Conservation (phyloP, 92 coral and sea anemone species). For the Bergia sp. region DNA sequence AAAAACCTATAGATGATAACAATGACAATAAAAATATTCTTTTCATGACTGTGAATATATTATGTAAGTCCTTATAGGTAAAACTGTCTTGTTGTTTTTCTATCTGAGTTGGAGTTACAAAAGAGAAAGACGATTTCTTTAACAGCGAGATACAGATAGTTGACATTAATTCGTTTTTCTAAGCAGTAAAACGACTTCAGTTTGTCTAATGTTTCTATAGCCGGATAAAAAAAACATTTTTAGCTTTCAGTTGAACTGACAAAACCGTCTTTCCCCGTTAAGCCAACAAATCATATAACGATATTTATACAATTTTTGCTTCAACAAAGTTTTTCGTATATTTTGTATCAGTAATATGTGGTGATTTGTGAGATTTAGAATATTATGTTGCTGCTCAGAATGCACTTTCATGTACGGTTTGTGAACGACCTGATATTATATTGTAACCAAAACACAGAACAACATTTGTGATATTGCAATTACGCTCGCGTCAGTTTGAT, state of each 20-base stretch:
- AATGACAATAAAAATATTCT: not conserved
- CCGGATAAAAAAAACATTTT: not conserved
- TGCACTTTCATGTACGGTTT: not conserved
- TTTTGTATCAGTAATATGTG: not conserved
- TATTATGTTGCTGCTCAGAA: not conserved
- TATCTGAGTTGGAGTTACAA: not conserved
- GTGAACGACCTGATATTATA: not conserved
- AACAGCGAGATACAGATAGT: not conserved
- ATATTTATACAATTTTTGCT: not conserved
- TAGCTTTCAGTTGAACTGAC: not conserved
- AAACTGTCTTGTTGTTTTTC: not conserved
- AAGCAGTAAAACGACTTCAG: not conserved
- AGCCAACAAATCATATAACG: not conserved
- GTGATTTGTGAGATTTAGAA: not conserved
- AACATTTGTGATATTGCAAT: not conserved
- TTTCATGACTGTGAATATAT: not conserved
- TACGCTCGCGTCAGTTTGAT: not conserved
- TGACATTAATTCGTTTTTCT: not conserved
- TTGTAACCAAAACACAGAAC: conserved; percentile 1
- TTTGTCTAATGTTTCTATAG: not conserved
- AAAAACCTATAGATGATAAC: not conserved
- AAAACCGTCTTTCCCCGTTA: not conserved
- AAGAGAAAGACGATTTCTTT: not conserved
- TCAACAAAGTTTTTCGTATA: not conserved
- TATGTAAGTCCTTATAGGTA: not conserved